Percentiles rank a stretch among this genome's conserved stretches.
Conservation (phyloP, 2,797 vertebrate genomes). For the Simalia tracyae region DNA sequence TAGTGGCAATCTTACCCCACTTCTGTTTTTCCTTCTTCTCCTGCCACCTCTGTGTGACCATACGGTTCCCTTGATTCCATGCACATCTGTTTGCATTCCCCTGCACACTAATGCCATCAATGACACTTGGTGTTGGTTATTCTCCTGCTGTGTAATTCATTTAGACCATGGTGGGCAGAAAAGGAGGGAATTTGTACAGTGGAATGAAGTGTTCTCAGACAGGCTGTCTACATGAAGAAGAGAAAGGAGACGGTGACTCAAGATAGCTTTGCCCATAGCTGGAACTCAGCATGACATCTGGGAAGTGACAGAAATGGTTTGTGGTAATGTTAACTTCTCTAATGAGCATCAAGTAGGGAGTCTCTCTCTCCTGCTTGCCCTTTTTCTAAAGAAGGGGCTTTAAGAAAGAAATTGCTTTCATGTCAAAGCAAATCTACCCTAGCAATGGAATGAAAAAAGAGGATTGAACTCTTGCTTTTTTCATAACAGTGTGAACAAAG, state of each 20-base stretch:
- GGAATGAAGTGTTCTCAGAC: background rate
- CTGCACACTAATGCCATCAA: too few relatives aligned
- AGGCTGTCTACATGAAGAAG: background rate
- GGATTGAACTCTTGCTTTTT: too few relatives aligned
- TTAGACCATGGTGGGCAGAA: background rate
- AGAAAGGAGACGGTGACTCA: background rate
- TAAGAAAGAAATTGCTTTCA: background rate
- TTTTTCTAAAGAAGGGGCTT: background rate
- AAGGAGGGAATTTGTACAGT: background rate
- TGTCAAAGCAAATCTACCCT: background rate
- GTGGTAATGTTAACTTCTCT: background rate
- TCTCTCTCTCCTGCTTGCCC: background rate
- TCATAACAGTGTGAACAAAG: background rate
- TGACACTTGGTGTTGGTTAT: background rate
- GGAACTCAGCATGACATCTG: background rate
- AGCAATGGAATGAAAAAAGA: background rate
- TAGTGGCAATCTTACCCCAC: background rate
- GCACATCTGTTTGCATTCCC: background rate
- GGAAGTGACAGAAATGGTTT: conserved; percentile 1
- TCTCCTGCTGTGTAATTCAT: background rate
- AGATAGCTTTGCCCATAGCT: background rate
- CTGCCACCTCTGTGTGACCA: background rate
- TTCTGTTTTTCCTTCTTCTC: background rate
- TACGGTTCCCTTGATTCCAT: background rate
- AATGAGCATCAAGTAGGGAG: background rate